Percentiles rank a stretch among this genome's conserved stretches.
Conservation (phyloP, 2,113 vertebrate genomes). For the Pseudorectes ferrugineus region DNA sequence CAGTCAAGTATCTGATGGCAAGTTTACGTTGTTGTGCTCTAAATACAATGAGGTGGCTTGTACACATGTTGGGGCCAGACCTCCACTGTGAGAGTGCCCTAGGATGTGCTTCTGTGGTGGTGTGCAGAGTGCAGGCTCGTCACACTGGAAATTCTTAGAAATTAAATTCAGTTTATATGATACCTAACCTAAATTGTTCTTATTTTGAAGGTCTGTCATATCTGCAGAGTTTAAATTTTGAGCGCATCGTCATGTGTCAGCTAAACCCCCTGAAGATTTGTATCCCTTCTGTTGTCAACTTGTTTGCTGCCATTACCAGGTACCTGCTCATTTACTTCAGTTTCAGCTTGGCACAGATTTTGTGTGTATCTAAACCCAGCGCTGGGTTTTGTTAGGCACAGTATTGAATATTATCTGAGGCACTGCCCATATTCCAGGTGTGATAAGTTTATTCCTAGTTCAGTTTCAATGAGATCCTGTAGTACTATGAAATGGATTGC, state of each 20-base stretch:
- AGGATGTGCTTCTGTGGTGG: background rate
- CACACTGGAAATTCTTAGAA: background rate
- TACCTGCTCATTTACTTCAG: slow-evolving; percentile 36
- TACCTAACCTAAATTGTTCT: background rate
- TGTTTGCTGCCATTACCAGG: slow-evolving; percentile 94
- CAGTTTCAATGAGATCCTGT: background rate
- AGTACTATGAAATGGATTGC: background rate
- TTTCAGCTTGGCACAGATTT: background rate
- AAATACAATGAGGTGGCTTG: background rate
- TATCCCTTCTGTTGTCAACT: slow-evolving; percentile 85
- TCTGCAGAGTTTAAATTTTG: slow-evolving; percentile 91
- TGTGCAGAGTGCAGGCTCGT: background rate
- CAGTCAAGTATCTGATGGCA: background rate
- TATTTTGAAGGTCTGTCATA: slow-evolving; percentile 83
- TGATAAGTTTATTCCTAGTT: background rate
- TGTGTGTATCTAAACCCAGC: background rate
- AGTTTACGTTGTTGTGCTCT: background rate
- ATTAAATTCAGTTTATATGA: background rate
- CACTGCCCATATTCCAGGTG: background rate
- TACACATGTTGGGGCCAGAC: background rate
- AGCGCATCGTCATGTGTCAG: slow-evolving; percentile 92
- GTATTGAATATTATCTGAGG: background rate
- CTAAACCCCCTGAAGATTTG: slow-evolving; percentile 97
- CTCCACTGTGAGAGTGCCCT: background rate
- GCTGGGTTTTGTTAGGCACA: background rate